Evolutionary conservation across 2,797 vertebrate genomes (phyloP), one percentile per base, ranked within the genome.

Genomic region (Nannoperca obscura): DNA sequence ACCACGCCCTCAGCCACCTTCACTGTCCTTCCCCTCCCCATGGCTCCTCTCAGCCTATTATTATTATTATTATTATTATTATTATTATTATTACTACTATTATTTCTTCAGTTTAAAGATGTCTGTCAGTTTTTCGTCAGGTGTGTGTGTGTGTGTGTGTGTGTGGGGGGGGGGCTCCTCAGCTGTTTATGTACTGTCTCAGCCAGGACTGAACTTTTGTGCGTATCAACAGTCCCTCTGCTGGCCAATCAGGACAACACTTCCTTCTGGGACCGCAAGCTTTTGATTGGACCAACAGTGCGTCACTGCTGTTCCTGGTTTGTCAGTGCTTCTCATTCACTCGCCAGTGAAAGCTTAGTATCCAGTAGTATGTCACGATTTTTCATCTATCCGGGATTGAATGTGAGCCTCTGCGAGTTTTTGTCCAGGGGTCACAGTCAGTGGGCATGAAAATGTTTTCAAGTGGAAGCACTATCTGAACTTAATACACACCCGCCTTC

Each of bases 1-100:
- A 93, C 92, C 88, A 88, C 69, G 34, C 83, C 90, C 88, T 88
- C 83, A 86, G 73, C 89, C 92, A 91, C 91, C 92, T 89, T 91
- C 91, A 93, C 94, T 89, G 84, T 90, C 84, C 85, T 86, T 88
- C 87, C 88, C 87, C 86, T 89, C 78, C 82, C 77, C 81, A 88
- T 87, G 66, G 64, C 87, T 88, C 83, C 75, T 89, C 67, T 90
- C 87, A 77, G 71, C 71, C 80, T 86, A 84, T 86, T 88, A 77
- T 91, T 86, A 83, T 88, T 88, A 85, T 88, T 78, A 83, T 85
- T 84, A 81, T 83, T 75, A 70, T 85, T 82, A 67, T 80, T 76
- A 79, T 90, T 84, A 82, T 88, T 71, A 66, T 85, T 79, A 82
- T 86, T 77, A 82, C 81, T 77, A 78, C 83, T 67, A 84, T 80